Conservation (phyloP, 2,888 invertebrate genomes). For the Hipparchia sbordonii region DNA sequence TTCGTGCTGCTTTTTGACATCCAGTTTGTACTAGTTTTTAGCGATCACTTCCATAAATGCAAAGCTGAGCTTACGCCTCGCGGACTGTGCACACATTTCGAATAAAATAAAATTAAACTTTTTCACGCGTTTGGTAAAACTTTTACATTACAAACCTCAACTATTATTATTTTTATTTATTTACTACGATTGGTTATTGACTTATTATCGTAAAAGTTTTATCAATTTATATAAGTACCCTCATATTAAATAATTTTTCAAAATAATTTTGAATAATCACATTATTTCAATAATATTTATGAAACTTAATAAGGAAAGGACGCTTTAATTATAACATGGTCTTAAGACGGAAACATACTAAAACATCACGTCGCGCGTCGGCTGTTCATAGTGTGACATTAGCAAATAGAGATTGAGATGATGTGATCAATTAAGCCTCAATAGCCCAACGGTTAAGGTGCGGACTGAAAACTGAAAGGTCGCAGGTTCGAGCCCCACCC, state of each 20-base stretch:
- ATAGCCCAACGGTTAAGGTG: too few relatives aligned
- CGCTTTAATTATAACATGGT: constrained; percentile 6
- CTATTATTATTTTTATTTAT: neutral
- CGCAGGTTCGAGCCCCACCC: too few relatives aligned
- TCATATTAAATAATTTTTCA: neutral
- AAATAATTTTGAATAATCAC: constrained; percentile 7
- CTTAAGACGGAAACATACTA: neutral
- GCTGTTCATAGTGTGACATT: neutral
- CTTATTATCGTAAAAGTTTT: neutral
- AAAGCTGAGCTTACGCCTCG: too few relatives aligned
- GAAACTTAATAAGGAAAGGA: constrained; percentile 7
- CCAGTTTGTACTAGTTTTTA: too few relatives aligned
- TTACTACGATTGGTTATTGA: neutral
- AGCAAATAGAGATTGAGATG: too few relatives aligned
- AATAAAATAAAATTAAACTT: neutral
- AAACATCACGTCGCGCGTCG: neutral
- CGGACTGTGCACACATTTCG: neutral
- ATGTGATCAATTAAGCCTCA: too few relatives aligned
- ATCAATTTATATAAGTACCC: neutral
- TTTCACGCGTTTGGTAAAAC: neutral
- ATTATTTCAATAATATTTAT: constrained; percentile 6
- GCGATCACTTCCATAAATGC: too few relatives aligned
- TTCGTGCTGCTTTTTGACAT: too few relatives aligned
- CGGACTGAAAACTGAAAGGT: too few relatives aligned
- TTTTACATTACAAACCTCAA: neutral